Base-by-base conservation (phyloP, 2,113 vertebrate genomes). In the Peucedramus taeniatus region DNA sequence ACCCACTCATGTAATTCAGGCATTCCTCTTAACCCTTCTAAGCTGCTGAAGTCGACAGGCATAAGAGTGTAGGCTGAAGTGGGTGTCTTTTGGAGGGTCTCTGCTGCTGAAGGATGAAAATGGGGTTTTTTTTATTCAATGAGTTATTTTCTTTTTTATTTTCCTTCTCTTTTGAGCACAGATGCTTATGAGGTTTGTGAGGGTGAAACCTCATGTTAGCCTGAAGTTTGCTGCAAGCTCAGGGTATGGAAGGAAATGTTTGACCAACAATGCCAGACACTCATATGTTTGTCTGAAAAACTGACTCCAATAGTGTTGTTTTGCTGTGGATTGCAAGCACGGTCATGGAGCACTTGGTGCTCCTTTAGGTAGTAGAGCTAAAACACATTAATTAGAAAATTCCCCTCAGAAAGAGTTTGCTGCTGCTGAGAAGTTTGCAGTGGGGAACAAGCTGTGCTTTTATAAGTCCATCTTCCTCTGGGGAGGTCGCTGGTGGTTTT, bases 11-110 rank as follows among this genome's bases (percentile, higher is more conserved):
- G 53, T 87, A 92, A 96, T 96, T 91, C 87, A 84, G 93, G 78
- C 16, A 6, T 60, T 88, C 91, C 45, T 93, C 91, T 97, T 85
- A 98, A 98, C 97, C 94, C 97, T 97, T 94, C 91, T 92, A 88
- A 79, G 33, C 17, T 93, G 87, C 66, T 90, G 78, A 79, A 78
- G 47, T 45, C 16, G 15, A 28, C 47, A 47, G n/a, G 23, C 54
- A 9, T 39, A 15, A 39, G 28, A 39, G 18, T 23, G 83, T n/a
- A 39, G 33, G 74, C 27, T 61, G 64, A 74, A 65, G 30, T 35
- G 37, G 18, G 28, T 28, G 9, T 80, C 10, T 74, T 76, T 45
- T 15, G 37, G 18, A 77, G 16, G 31, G 15, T 42, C 17, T 66
- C 23, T 61, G 33, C 15, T 66, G 17, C 6, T 47, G 63, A 83